Evolutionary conservation across 2,888 invertebrate species (phyloP), one percentile per base, ranked within the genome.

Genomic region (Hartigia nigra): DNA sequence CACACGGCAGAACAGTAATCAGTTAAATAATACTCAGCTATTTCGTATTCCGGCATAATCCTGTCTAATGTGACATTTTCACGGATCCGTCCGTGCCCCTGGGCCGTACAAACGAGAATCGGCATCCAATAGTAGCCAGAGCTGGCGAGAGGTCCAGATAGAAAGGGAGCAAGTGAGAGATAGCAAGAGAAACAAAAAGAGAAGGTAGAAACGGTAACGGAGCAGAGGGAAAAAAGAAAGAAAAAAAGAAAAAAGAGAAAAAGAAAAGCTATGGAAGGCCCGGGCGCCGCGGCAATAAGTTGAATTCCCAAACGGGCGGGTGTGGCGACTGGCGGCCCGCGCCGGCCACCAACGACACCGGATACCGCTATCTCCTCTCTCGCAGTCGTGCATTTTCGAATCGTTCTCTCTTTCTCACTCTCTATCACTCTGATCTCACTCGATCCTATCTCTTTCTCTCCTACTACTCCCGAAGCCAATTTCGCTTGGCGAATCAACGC

Each of bases 291-390:
- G 86, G 84, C 87, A 87, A 87, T 86, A 88, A 89, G 88, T 89
- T 87, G 90, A 91, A 91, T 91, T 91, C 91, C 91, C 91, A 90
- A 91, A 91, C 91, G 91, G 91, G 91, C 91, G 91, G 91, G 91
- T 91, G 91, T 91, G 90, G 91, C 89, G 91, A 88, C 84, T 31
- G 34, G 72, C 90, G 91, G 88, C 90, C 91, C 90, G 90, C 89
- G 87, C 88, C 90, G 88, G 90, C 86, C 88, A 90, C 86, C 87
- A 85, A 87, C 32, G 72, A 72, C 32, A 90, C 89, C 88, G 87
- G 86, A 88, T 86, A 85, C 89, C 86, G 85, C 86, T 84, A 82
- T 83, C 84, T 79, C 79, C 79, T 36, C 74, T 32, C 72, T 55
- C 55, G 55, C 55, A 55, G 55, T 55, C 55, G 55, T 55, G 55